Conservation (phyloP, 2,888 invertebrate species). For the Cephus runcator region DNA sequence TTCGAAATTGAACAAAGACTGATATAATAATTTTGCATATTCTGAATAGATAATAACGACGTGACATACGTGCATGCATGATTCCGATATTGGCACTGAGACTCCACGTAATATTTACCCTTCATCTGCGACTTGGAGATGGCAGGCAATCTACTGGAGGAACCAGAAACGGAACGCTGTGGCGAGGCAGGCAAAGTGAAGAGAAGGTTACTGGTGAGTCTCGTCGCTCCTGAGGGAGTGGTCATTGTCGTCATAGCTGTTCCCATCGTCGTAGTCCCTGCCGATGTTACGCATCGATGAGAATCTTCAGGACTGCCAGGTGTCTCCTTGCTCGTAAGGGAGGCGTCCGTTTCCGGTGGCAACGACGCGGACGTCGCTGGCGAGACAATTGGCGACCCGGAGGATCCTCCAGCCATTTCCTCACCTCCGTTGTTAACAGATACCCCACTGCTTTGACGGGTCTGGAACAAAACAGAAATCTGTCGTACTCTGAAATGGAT, state of each 20-base stretch:
- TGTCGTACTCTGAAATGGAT: background rate
- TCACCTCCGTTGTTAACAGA: slow-evolving; percentile 47
- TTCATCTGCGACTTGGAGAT: slow-evolving; percentile 83
- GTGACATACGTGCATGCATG: background rate
- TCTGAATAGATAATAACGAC: background rate
- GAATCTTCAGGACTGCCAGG: background rate
- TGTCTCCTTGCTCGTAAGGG: background rate
- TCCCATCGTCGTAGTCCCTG: slow-evolving; percentile 19
- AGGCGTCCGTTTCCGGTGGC: background rate
- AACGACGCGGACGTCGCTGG: background rate
- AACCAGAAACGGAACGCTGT: slow-evolving; percentile 36
- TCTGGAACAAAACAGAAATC: slow-evolving; percentile 42
- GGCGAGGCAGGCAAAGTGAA: slow-evolving; percentile 51
- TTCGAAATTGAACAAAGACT: background rate
- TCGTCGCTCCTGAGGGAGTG: slow-evolving; percentile 20
- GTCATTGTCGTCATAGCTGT: slow-evolving; percentile 4
- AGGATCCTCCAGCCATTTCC: slow-evolving; percentile 39
- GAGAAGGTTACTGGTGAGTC: slow-evolving; percentile 38
- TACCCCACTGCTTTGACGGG: slow-evolving; percentile 57
- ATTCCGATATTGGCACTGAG: background rate
- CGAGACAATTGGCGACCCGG: slow-evolving; percentile 28
- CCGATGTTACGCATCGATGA: slow-evolving; percentile 3
- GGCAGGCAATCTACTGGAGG: slow-evolving; percentile 59
- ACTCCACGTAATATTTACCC: slow-evolving; percentile 67
- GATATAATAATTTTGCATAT: background rate